A percentile compares a stretch with the other conserved stretches of the same genome.
phyloP scores from a whole-genome alignment of 2,797 vertebrate genomes.

The Tadarida brasiliensis region DNA sequence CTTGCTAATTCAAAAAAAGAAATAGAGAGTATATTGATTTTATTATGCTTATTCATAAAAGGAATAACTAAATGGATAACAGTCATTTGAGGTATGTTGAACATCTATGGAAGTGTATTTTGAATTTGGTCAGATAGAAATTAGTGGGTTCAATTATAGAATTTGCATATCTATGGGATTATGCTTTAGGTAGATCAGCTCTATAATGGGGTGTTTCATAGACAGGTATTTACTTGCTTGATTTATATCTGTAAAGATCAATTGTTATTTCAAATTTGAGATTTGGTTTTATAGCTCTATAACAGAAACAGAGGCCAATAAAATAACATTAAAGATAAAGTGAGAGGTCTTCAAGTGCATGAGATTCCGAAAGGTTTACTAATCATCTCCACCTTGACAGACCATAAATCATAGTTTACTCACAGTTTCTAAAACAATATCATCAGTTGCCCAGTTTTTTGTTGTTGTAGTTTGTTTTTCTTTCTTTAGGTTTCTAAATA shows the following conservation, averaged over 20 bases:
- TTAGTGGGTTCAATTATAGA: not conserved
- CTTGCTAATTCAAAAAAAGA: not conserved
- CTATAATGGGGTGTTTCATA: not conserved
- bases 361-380: not conserved
- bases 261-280: conserved; percentile 17
- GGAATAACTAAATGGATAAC: not conserved
- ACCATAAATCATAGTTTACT: not conserved
- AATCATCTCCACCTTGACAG: not conserved
- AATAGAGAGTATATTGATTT: not conserved
- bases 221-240: not conserved
- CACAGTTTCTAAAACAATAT: not conserved
- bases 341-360: not conserved
- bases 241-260: conserved; percentile 24
- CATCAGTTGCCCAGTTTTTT: not conserved
- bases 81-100: not conserved
- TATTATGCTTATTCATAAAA: not conserved
- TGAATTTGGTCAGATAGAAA: conserved; percentile 14
- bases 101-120: not conserved
- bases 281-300: conserved; percentile 53
- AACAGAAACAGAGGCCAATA: not conserved
- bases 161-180: not conserved
- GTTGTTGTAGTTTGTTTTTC: not conserved
- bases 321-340: not conserved
- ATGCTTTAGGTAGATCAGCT: not conserved
- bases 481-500: conserved; percentile 22